Base-by-base conservation (phyloP, 1,140 invertebrate genomes). In the Cylas formicarius region DNA sequence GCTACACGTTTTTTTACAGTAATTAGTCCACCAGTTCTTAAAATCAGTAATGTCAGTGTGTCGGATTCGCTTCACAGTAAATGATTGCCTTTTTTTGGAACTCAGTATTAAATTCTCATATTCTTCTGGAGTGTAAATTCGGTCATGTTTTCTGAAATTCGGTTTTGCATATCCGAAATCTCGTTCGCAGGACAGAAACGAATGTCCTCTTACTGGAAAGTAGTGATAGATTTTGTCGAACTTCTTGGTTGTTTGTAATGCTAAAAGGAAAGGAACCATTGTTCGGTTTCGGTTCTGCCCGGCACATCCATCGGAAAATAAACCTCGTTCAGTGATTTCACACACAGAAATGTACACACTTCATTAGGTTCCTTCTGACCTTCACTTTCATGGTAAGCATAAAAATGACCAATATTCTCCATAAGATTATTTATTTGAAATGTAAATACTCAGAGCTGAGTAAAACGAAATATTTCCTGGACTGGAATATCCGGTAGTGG, bases 381-480 rank as follows among this genome's bases (percentile, higher is more conserved):
- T 24, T 48, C 27, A 18, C 31, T 40, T 21, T 44, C 46, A 28
- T 48, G 46, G 44, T 62, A 62, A 28, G 48, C 24, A 37, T 55
- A 62, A 37, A 52, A 57, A 24, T 43, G 21, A 11, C 44, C 43
- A 8, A 24, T 44, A 20, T 50, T 45, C 20, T 13, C 54, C 44
- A 51, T 63, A 11, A 62, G 42, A 44, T 60, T 46, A 40, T 60
- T 52, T 34, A 63, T 53, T 31, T 48, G 39, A 48, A 63, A 63
- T n/a, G 40, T 44, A 52, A 52, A 53, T 21, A 61, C 29, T 41
- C 50, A 62, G 20, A 65, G 52, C 34, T 65, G 58, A n/a, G 57
- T 26, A 37, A 46, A 48, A 47, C 61, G 54, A 32, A 48, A 48
- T 3, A 48, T 26, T 45, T 45, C 38, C 17, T 48, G 40, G n/a